These are phyloP conservation scores for Pempheris klunzingeri DNA, from an alignment of 2,797 vertebrate species.

Conservation along the genomic window DNA sequence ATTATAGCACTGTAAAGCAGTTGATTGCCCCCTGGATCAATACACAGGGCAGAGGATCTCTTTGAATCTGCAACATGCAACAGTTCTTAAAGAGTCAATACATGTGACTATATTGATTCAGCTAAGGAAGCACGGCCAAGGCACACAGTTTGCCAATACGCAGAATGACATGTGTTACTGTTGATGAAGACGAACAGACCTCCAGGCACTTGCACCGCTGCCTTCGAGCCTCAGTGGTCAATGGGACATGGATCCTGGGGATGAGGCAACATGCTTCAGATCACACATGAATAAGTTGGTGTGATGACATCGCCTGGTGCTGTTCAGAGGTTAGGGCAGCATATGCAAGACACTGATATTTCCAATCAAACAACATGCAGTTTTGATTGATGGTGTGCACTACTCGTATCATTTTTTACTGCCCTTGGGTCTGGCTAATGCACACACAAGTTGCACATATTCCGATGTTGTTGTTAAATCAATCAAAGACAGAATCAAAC, in stretches of 20 bases:
- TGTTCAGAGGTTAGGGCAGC: conserved; percentile 39
- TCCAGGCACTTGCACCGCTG: conserved; percentile 39
- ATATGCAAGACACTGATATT: conserved; percentile 29
- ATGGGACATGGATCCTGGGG: conserved; percentile 51
- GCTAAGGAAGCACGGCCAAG: conserved; percentile 33
- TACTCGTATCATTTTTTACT: conserved; percentile 23
- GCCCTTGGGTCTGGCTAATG: conserved; percentile 30
- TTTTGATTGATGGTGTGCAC: conserved; percentile 54
- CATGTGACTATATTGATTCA: conserved; percentile 56
- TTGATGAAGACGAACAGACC: conserved; percentile 69
- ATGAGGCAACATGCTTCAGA: conserved; percentile 44
- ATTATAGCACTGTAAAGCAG: neutral
- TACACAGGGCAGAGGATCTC: conserved; percentile 21
- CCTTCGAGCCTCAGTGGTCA: conserved; percentile 50
- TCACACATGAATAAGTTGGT: conserved; percentile 60
- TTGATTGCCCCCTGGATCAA: conserved; percentile 38
- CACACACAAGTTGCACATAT: conserved; percentile 33
- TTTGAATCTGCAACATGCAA: conserved; percentile 49
- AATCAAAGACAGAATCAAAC: conserved; percentile 36
- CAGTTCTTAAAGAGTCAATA: conserved; percentile 54
- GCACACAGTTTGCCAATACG: conserved; percentile 43
- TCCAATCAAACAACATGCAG: conserved; percentile 37
- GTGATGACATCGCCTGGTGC: conserved; percentile 45
- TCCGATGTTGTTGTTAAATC: conserved; percentile 35
- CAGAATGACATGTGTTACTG: conserved; percentile 35